Conservation (phyloP, 2,113 vertebrate species). For the Octodon degus region DNA sequence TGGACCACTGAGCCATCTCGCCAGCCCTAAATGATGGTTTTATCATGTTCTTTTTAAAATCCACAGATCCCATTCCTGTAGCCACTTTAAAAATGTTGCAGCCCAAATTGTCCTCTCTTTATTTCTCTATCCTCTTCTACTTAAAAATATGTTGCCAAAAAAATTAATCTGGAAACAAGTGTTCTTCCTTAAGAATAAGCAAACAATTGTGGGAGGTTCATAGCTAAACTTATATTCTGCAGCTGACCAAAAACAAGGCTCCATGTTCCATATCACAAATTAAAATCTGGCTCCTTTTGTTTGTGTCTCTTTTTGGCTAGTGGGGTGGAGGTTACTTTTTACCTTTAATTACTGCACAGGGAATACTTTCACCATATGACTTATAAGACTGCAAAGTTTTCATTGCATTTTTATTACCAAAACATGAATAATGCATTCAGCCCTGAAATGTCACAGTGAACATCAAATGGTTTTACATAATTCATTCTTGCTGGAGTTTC, state of each 20-base stretch:
- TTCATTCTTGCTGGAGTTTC: conserved; percentile 52
- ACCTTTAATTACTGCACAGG: conserved; percentile 31
- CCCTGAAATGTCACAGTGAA: conserved; percentile 69
- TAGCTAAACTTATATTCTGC: conserved; percentile 10
- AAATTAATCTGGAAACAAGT: background rate
- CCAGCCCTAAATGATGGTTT: background rate
- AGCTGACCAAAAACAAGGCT: background rate
- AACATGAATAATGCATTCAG: conserved; percentile 73
- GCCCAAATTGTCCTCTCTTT: background rate
- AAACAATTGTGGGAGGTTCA: conserved; percentile 22
- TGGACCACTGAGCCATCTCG: no score
- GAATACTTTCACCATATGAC: conserved; percentile 47
- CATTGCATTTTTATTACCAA: conserved; percentile 67
- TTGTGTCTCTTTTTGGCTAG: background rate
- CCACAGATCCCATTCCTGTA: conserved; percentile 7
- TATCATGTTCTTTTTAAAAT: conserved; percentile 6
- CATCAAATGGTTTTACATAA: conserved; percentile 69
- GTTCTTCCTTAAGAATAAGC: conserved; percentile 40
- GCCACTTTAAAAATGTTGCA: background rate
- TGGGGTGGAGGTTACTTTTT: background rate
- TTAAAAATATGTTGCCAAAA: conserved; percentile 42
- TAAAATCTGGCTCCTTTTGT: background rate
- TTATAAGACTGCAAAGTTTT: conserved; percentile 67
- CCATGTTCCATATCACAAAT: conserved; percentile 11
- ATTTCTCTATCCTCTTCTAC: conserved; percentile 25